Evolutionary conservation across 2,113 vertebrate genomes (phyloP).

Genomic region (Gobius niger): DNA sequence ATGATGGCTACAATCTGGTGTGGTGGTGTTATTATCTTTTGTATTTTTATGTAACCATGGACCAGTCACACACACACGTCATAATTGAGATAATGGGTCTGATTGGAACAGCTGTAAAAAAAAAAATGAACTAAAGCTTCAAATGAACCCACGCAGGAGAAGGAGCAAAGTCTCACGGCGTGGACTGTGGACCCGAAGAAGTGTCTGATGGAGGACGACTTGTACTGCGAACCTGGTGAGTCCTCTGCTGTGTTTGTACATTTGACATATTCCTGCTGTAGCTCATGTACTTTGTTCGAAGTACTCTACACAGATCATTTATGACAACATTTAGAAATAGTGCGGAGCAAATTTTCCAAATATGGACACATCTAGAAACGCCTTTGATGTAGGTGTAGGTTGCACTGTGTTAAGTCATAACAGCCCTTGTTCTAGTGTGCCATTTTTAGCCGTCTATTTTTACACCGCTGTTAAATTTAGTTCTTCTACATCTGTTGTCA

Average conservation of each 20-base stretch:
- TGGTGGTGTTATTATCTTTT: too few species aligned
- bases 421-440: slow-evolving; percentile 30
- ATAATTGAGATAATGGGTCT: background rate
- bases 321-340: background rate
- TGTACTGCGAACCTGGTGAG: slow-evolving; percentile 48
- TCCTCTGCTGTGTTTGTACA: slow-evolving; percentile 10
- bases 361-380: background rate
- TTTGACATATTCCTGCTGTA: background rate
- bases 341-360: background rate
- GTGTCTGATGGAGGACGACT: slow-evolving; percentile 53
- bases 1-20: too few species aligned
- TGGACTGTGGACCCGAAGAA: slow-evolving; percentile 53
- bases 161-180: slow-evolving; percentile 56
- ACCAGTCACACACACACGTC: background rate
- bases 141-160: slow-evolving; percentile 24
- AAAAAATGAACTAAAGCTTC: background rate
- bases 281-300: too few species aligned
- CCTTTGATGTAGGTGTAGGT: background rate
- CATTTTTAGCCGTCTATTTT: slow-evolving; percentile 57
- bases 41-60: background rate
- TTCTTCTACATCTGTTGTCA: slow-evolving; percentile 10
- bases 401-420: slow-evolving; percentile 4
- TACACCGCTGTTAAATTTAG: slow-evolving; percentile 20
- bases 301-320: background rate
- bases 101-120: slow-evolving; percentile 33